Conservation (phyloP, 1,140 invertebrate species). For the Dinoponera quadriceps region DNA sequence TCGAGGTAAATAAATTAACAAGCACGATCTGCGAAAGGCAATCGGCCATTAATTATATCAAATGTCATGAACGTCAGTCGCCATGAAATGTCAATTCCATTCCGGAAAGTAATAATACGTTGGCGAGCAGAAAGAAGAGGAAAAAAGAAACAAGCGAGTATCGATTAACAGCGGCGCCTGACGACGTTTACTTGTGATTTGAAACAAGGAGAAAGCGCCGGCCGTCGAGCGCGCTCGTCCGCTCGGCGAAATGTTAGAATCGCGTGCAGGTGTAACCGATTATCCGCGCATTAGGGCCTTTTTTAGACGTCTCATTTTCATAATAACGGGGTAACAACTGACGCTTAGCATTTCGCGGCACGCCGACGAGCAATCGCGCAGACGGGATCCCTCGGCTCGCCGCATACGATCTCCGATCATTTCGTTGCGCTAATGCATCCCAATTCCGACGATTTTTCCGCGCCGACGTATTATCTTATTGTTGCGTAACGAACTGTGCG, state of each 20-base stretch:
- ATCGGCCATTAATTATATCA: not conserved
- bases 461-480: not conserved
- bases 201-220: constrained; percentile 61
- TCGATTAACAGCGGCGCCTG: constrained; percentile 38
- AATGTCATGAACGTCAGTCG: not conserved
- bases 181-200: constrained; percentile 6
- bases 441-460: not conserved
- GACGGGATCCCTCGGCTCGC: not conserved
- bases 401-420: not conserved
- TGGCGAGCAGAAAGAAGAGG: too few relatives aligned
- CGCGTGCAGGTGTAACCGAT: not conserved
- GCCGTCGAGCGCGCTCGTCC: not conserved
- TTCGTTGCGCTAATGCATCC: not conserved
- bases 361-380: too few relatives aligned
- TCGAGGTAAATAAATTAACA: not conserved
- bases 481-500: not conserved
- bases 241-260: not conserved
- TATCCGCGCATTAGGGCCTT: not conserved
- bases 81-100: not conserved
- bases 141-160: not conserved
- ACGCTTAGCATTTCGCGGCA: not conserved
- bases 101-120: not conserved
- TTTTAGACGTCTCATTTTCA: constrained; percentile 11
- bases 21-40: not conserved
- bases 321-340: not conserved